These are phyloP conservation scores for Magallana gigas DNA, from an alignment of 1,140 invertebrate genomes.

Conservation along the genomic window DNA sequence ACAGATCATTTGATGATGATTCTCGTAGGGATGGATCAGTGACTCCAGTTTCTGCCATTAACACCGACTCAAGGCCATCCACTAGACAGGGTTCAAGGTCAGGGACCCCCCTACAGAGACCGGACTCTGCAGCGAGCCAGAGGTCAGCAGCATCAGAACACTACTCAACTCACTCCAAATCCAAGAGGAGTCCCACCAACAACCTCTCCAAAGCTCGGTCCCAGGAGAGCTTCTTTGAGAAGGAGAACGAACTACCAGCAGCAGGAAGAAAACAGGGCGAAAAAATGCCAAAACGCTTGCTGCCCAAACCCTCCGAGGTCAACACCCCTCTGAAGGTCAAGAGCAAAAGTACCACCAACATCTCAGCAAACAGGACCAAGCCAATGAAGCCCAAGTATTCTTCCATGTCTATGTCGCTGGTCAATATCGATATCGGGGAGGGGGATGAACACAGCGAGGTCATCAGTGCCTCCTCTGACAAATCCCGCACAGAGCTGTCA, in stretches of 20 bases:
- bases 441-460: slow-evolving; percentile 59
- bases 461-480: slow-evolving; percentile 61
- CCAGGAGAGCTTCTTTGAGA: slow-evolving; percentile 70
- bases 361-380: slow-evolving; percentile 57
- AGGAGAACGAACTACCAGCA: slow-evolving; percentile 49
- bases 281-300: slow-evolving; percentile 70
- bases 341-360: slow-evolving; percentile 71
- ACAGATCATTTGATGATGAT: slow-evolving; percentile 27
- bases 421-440: slow-evolving; percentile 59
- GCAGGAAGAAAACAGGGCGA: slow-evolving; percentile 53
- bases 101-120: slow-evolving; percentile 54
- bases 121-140: slow-evolving; percentile 69
- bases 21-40: slow-evolving; percentile 48
- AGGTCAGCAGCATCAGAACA: slow-evolving; percentile 65
- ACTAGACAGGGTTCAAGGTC: slow-evolving; percentile 48
- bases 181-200: slow-evolving; percentile 22
- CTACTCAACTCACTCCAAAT: slow-evolving; percentile 53
- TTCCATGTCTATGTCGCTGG: slow-evolving; percentile 61
- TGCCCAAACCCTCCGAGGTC: slow-evolving; percentile 67
- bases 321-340: slow-evolving; percentile 68
- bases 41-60: slow-evolving; percentile 46
- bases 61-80: slow-evolving; percentile 30
- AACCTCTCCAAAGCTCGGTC: slow-evolving; percentile 65
- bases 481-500: slow-evolving; percentile 67
- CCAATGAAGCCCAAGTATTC: slow-evolving; percentile 73